Evolutionary conservation across 2,113 vertebrate species (phyloP).

Genomic region (Laterallus jamaicensis): DNA sequence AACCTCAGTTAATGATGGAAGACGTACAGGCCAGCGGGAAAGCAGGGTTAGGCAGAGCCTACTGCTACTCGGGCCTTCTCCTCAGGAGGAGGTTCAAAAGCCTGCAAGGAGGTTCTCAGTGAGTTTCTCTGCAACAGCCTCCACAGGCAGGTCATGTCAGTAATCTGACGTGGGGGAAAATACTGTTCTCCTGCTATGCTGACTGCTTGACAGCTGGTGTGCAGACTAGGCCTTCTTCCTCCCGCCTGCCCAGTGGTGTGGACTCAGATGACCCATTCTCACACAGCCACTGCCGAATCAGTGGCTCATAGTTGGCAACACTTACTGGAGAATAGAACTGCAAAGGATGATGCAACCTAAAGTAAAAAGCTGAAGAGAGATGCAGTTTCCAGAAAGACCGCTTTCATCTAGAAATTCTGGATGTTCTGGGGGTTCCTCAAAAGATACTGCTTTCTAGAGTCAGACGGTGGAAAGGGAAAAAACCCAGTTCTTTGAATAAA

Average conservation of each 20-base stretch:
- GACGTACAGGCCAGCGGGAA: not conserved
- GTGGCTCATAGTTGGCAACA: slow-evolving; percentile 19
- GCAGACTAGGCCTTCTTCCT: not conserved
- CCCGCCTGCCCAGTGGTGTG: not conserved
- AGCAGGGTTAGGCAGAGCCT: not conserved
- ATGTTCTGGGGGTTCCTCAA: not conserved
- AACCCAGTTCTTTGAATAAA: not conserved
- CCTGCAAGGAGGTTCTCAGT: not conserved
- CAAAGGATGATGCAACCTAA: slow-evolving; percentile 54
- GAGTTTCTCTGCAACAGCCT: not conserved
- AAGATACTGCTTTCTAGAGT: slow-evolving; percentile 29
- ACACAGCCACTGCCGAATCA: not conserved
- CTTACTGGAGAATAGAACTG: not conserved
- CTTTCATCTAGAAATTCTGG: not conserved
- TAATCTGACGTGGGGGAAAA: not conserved
- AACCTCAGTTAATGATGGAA: not conserved
- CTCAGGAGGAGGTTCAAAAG: not conserved
- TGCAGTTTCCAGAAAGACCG: not conserved
- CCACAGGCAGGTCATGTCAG: not conserved
- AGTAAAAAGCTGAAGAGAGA: slow-evolving; percentile 16
- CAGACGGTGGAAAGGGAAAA: not conserved
- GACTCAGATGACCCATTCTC: slow-evolving; percentile 27
- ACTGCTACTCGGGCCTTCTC: not conserved
- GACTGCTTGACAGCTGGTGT: not conserved
- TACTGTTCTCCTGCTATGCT: not conserved